Base-by-base conservation (phyloP, 1,140 invertebrate species). In the Drosophila equinoxialis region DNA sequence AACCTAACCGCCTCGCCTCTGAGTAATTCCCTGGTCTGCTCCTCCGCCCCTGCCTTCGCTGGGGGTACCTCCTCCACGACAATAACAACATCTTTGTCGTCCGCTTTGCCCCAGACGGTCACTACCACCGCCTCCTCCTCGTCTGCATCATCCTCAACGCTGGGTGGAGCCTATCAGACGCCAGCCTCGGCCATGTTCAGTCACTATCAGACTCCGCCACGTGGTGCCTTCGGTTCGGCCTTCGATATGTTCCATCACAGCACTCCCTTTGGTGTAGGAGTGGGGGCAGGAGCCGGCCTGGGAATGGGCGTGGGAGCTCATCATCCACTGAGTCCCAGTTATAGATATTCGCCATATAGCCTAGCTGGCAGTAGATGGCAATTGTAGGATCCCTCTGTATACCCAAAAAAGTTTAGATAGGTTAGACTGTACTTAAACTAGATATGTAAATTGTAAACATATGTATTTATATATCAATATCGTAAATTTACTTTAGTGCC, bases 181-280 rank as follows among this genome's bases (percentile, higher is more conserved):
- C 76, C 77, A 39, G 74, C 80, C 57, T 71, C 87, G 6, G 90
- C 90, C 30, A 86, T 91, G 71, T 90, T 91, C 79, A 51, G 45
- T 51, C 87, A 86, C 69, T 92, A 92, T 76, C 91, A 92, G 65
- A 92, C 91, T 14, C 91, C 91, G 30, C 91, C 91, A 41, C 77
- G 91, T 59, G 70, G 79, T 55, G 84, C 90, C 42, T 92, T 92
- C 60, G 91, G 91, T 45, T 91, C 91, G 73, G 91, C 91, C 70
- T 92, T 92, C 80, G 91, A 92, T 89, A 92, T 92, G 89, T 92
- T 92, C 90, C 91, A 92, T 59, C 91, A 92, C 77, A 92, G 91
- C 71, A 92, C 91, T 42, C 91, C 91, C 35, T 92, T 92, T 48
- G 90, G 90, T 11, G 80, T 91, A 8, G 78, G 85, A 54, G 82